A percentile compares a stretch with the other conserved stretches of the same genome.
These are phyloP conservation scores for Chrysolina oricalcia DNA, from an alignment of 2,888 invertebrate species.

Conservation along the genomic window DNA sequence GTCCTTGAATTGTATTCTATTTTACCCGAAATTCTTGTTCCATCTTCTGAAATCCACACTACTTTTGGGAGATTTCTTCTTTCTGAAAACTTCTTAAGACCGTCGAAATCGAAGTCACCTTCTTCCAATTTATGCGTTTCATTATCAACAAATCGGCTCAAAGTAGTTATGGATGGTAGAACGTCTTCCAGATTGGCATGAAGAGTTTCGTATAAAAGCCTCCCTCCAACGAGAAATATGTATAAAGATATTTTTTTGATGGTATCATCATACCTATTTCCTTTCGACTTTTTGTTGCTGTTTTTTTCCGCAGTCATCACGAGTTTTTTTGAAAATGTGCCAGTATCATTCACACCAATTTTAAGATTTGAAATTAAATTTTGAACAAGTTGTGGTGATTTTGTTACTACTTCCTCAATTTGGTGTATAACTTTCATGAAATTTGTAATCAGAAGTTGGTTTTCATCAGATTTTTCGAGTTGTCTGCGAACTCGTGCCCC, in stretches of 20 bases:
- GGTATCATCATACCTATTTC: constrained; percentile 17
- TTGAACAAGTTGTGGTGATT: constrained; percentile 8
- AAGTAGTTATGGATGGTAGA: constrained; percentile 46
- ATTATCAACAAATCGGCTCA: constrained; percentile 41
- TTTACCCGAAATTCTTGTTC: constrained; percentile 50
- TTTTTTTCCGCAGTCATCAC: constrained; percentile 1
- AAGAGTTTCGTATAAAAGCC: constrained; percentile 48
- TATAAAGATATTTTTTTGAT: constrained; percentile 49
- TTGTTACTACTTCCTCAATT: constrained; percentile 1
- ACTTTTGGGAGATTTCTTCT: constrained; percentile 47
- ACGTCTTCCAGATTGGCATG: constrained; percentile 43
- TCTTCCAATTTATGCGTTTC: constrained; percentile 37
- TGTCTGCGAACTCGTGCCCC: neutral
- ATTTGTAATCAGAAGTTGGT: neutral
- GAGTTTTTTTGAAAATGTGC: neutral
- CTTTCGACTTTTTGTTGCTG: neutral
- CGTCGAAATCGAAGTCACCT: constrained; percentile 46
- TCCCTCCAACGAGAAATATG: constrained; percentile 49
- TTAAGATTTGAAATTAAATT: neutral
- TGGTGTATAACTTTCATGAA: neutral
- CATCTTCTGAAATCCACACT: constrained; percentile 54
- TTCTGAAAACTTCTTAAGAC: constrained; percentile 39
- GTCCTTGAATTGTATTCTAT: constrained; percentile 54
- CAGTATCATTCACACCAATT: neutral
- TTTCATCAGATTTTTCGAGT: neutral